Percentiles rank a stretch among this genome's conserved stretches.
Conservation (phyloP, 2,113 vertebrate genomes). For the Machaerirhynchus nigripectus region DNA sequence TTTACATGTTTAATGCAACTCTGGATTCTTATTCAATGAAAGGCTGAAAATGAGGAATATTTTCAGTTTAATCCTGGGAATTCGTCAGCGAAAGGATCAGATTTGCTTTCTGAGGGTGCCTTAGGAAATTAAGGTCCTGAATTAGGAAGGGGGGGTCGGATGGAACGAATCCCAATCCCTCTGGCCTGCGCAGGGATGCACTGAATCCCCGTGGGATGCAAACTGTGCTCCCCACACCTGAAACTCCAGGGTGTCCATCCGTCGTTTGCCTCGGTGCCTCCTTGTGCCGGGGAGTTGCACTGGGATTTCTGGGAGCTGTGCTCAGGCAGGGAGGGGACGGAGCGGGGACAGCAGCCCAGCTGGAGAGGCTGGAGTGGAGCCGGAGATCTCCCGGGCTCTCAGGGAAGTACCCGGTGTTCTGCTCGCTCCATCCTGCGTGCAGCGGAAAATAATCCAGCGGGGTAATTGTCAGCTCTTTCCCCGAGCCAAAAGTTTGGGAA, state of each 20-base stretch:
- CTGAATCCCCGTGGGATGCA: not conserved
- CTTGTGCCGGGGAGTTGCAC: not conserved
- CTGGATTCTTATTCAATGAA: not conserved
- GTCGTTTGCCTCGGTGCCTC: not conserved
- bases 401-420: not conserved
- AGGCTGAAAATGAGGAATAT: not conserved
- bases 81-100: not conserved
- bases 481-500: not conserved
- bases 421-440: not conserved
- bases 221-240: not conserved
- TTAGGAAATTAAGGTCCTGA: not conserved
- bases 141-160: not conserved
- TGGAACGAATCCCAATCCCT: not conserved
- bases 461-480: not conserved
- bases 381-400: not conserved
- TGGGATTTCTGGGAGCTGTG: not conserved
- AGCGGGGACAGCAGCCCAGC: not conserved
- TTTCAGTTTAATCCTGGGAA: not conserved
- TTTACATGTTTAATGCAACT: not conserved
- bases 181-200: not conserved
- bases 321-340: not conserved
- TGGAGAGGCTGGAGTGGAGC: not conserved
- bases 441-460: not conserved
- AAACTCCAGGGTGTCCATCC: not conserved
- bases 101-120: not conserved